Conservation (phyloP, 2,797 vertebrate species). For the Acrossocheilus fasciatus region DNA sequence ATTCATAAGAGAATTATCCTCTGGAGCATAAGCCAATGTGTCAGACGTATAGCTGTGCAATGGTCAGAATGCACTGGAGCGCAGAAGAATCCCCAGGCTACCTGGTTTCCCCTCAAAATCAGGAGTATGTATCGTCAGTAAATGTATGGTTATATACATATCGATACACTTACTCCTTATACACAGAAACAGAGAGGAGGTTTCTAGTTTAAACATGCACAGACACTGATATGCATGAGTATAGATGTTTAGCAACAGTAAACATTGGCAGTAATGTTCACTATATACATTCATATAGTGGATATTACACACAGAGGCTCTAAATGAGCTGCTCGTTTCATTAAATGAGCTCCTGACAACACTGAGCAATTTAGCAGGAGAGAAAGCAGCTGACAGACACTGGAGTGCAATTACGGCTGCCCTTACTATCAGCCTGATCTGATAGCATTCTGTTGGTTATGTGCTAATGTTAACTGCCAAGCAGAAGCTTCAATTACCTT, state of each 20-base stretch:
- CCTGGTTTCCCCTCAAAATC: slow-evolving; percentile 17
- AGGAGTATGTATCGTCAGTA: neutral
- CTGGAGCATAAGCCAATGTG: slow-evolving; percentile 41
- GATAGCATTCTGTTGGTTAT: slow-evolving; percentile 16
- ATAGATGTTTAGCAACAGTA: slow-evolving; percentile 2
- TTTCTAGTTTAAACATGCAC: neutral
- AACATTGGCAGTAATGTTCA: neutral
- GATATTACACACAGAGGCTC: slow-evolving; percentile 1
- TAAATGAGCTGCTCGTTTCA: slow-evolving; percentile 43
- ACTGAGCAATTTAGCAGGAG: slow-evolving; percentile 16
- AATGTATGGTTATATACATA: neutral
- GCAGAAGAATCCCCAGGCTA: slow-evolving; percentile 13
- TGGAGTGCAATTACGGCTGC: slow-evolving; percentile 44
- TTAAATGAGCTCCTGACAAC: slow-evolving; percentile 34
- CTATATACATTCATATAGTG: slow-evolving; percentile 6
- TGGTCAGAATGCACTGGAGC: slow-evolving; percentile 32
- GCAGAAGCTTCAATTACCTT: slow-evolving; percentile 8
- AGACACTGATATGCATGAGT: neutral
- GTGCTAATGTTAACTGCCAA: slow-evolving; percentile 20
- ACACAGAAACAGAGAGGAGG: neutral
- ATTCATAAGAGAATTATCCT: slow-evolving; percentile 56
- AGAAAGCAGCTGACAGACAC: slow-evolving; percentile 43
- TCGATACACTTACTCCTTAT: neutral
- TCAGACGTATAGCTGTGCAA: slow-evolving; percentile 45
- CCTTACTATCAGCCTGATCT: slow-evolving; percentile 29